Evolutionary conservation across 2,888 invertebrate genomes (phyloP).

Genomic region (Hydraecia micacea): DNA sequence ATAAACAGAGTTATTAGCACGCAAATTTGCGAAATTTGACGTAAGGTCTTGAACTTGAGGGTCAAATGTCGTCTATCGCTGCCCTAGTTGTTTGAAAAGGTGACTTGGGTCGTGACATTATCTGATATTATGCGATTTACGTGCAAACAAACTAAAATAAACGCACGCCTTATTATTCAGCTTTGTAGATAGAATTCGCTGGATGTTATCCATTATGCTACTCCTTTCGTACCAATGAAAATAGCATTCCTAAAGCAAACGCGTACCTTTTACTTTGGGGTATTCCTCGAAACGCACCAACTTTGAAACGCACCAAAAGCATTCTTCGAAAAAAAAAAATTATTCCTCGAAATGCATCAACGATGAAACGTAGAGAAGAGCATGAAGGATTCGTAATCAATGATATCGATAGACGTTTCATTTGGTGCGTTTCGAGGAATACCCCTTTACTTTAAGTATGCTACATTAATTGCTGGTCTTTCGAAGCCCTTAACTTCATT

Average conservation of each 20-base stretch:
- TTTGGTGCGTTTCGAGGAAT: too few species aligned
- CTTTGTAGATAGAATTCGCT: not conserved
- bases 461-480: not conserved
- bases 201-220: not conserved
- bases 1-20: slow-evolving; percentile 35
- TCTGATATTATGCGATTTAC: not conserved
- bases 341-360: too few species aligned
- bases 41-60: slow-evolving; percentile 36
- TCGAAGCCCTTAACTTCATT: not conserved
- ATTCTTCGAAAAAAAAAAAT: too few species aligned
- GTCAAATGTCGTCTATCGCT: slow-evolving; percentile 17
- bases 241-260: too few species aligned
- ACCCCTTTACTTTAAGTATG: too few species aligned
- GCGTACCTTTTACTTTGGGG: too few species aligned
- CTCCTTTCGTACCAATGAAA: not conserved
- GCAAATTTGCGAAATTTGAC: slow-evolving; percentile 34
- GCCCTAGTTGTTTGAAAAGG: slow-evolving; percentile 8
- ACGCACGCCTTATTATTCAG: not conserved
- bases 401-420: too few species aligned
- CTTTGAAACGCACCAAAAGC: too few species aligned
- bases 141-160: not conserved
- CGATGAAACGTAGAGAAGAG: too few species aligned
- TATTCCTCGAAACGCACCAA: too few species aligned
- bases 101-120: not conserved
- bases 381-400: too few species aligned